Percentiles rank a stretch among this genome's conserved stretches.
These are phyloP conservation scores for Micrastur ruficollis DNA, from an alignment of 2,797 vertebrate genomes.

Conservation along the genomic window DNA sequence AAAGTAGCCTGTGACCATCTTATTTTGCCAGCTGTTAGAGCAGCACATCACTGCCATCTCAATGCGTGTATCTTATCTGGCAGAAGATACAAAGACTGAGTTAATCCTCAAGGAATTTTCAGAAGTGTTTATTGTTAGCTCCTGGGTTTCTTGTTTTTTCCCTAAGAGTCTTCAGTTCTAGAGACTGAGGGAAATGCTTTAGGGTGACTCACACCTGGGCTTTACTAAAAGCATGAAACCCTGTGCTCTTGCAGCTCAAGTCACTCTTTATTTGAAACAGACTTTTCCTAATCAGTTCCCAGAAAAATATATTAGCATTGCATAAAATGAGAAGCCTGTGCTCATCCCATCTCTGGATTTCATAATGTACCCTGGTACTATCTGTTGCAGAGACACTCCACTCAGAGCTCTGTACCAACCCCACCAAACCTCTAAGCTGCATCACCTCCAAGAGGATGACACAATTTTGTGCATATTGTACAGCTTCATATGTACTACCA, in stretches of 20 bases:
- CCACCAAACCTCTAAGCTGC: background rate
- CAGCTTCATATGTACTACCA: background rate
- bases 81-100: background rate
- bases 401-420: background rate
- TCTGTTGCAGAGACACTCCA: background rate
- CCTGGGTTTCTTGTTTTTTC: background rate
- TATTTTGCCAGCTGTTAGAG: background rate
- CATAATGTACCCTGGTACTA: background rate
- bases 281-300: background rate
- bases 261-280: background rate
- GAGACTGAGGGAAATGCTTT: background rate
- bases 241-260: background rate
- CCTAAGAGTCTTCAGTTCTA: background rate
- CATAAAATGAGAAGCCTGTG: background rate
- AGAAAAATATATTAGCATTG: accelerated
- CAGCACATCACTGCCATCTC: background rate
- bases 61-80: background rate
- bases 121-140: background rate
- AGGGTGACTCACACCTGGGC: background rate
- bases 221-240: background rate
- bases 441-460: background rate
- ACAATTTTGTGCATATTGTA: background rate
- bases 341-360: background rate
- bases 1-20: background rate
- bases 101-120: background rate